phyloP scores from a whole-genome alignment of 92 coral and sea anemone species.

The Heliopora coerulea region DNA sequence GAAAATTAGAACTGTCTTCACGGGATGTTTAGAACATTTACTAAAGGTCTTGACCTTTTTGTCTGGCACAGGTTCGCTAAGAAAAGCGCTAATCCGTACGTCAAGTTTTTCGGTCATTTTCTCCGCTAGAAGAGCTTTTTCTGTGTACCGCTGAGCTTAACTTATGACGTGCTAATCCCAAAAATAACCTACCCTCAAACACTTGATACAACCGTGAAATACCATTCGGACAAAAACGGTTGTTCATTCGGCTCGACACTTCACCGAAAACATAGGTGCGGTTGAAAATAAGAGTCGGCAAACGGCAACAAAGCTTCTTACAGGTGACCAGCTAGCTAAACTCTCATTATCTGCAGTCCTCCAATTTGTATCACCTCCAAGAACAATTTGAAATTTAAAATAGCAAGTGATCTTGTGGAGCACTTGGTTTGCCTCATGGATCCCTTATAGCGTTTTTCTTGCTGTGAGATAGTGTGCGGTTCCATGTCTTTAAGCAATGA shows the following conservation, averaged over 20 bases:
- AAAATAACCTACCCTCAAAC: background rate
- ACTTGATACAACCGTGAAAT: background rate
- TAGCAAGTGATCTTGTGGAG: too few species aligned
- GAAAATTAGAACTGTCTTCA: background rate
- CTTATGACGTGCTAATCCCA: conserved; percentile 30
- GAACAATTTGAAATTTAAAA: too few species aligned
- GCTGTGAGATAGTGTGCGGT: too few species aligned
- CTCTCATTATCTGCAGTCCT: too few species aligned
- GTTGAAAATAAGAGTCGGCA: background rate
- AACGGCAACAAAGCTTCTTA: background rate
- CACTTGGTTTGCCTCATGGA: too few species aligned
- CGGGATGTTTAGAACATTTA: background rate
- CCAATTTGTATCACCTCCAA: too few species aligned
- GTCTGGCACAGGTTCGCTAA: conserved; percentile 30
- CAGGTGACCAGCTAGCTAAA: background rate
- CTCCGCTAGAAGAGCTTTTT: background rate
- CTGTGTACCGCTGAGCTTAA: conserved; percentile 27
- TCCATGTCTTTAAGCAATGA: background rate
- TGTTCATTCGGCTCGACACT: too few species aligned
- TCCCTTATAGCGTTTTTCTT: too few species aligned
- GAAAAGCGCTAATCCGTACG: conserved; percentile 22
- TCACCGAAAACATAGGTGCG: too few species aligned
- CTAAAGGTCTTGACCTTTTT: conserved; percentile 28
- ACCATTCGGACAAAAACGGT: background rate
- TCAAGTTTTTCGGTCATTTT: conserved; percentile 18